Evolutionary conservation across 2,113 vertebrate genomes (phyloP).

Genomic region (Nerophis ophidion): DNA sequence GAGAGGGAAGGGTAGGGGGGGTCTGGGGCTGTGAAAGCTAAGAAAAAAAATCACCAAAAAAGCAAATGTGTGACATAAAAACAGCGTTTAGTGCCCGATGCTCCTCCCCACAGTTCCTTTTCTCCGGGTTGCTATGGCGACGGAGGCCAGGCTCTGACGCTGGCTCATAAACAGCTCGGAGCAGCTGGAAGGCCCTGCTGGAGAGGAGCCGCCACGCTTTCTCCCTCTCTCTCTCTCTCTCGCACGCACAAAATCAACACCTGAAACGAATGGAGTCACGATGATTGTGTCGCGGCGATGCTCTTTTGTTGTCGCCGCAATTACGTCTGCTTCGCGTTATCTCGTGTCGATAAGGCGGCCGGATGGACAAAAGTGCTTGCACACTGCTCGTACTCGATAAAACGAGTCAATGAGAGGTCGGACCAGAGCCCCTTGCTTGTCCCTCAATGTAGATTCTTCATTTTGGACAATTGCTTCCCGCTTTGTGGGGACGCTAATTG

Average conservation of each 20-base stretch:
- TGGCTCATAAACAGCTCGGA: neutral
- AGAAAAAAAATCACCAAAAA: constrained; percentile 9
- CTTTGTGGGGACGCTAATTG: too few species aligned
- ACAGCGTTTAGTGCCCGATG: too few species aligned
- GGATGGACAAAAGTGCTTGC: neutral
- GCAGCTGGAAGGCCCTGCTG: neutral
- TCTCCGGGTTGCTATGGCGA: constrained; percentile 34
- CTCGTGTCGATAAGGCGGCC: too few species aligned
- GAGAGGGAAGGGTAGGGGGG: neutral
- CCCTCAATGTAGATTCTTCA: too few species aligned
- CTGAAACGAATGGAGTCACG: neutral
- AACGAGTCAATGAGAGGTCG: neutral
- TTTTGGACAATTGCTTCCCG: too few species aligned
- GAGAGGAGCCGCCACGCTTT: neutral
- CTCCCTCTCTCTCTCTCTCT: too few species aligned
- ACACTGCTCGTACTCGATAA: neutral
- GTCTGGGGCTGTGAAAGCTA: neutral
- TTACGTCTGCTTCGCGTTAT: too few species aligned
- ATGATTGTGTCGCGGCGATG: too few species aligned
- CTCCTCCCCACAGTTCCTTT: constrained; percentile 9
- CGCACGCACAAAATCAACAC: neutral
- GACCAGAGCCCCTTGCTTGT: neutral
- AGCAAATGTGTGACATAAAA: constrained; percentile 7
- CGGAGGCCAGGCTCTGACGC: constrained; percentile 19
- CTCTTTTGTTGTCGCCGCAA: too few species aligned